Conservation (phyloP, 2,888 invertebrate species). For the Apamea sordens region DNA sequence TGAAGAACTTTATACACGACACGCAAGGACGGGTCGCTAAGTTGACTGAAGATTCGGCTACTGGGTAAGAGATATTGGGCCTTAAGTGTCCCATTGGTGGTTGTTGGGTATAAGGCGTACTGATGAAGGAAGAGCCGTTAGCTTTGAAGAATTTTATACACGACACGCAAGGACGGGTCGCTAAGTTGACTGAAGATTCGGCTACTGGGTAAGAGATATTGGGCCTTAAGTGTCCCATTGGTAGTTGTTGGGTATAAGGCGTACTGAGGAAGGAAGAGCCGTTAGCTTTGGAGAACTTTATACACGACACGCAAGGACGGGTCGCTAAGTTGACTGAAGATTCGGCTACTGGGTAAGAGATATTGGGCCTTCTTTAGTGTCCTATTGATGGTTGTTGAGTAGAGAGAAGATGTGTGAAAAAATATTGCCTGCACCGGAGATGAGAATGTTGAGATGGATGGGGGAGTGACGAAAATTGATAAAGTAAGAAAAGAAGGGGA, state of each 20-base stretch:
- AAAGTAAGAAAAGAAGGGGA: too few relatives aligned
- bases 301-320: constrained; percentile 92
- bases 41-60: constrained; percentile 73
- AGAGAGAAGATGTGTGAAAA: too few relatives aligned
- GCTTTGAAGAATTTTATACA: constrained; percentile 94
- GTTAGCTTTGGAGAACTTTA: constrained; percentile 93
- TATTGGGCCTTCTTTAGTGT: not conserved
- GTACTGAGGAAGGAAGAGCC: constrained; percentile 96
- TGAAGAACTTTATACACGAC: constrained; percentile 93
- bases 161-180: constrained; percentile 91
- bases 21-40: constrained; percentile 91
- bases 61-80: constrained; percentile 73
- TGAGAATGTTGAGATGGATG: too few relatives aligned
- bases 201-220: constrained; percentile 77
- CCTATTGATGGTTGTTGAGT: not conserved
- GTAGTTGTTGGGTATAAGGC: constrained; percentile 90
- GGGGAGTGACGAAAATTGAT: too few relatives aligned
- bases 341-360: constrained; percentile 79
- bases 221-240: not conserved
- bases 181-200: constrained; percentile 73
- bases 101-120: constrained; percentile 88
- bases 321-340: constrained; percentile 81
- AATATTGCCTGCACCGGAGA: too few relatives aligned
- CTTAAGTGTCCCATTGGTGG: not conserved
- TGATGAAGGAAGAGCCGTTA: constrained; percentile 96